Base-by-base conservation (phyloP, 1,140 invertebrate genomes). In the Cotesia chilonis region DNA sequence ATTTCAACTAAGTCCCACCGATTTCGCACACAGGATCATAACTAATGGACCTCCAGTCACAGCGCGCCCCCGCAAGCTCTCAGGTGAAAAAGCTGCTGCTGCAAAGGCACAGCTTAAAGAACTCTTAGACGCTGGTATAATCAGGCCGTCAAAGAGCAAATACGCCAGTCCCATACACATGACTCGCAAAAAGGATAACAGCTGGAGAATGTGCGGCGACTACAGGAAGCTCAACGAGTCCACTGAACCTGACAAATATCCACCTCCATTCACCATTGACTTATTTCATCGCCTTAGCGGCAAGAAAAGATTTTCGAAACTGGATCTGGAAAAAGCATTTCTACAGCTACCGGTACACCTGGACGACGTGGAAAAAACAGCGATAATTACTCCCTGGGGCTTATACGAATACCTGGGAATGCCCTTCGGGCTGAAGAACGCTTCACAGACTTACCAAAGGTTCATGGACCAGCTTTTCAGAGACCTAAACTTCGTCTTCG, bases 131-230 rank as follows among this genome's bases (percentile, higher is more conserved):
- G n/a, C 65, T n/a, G 77, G 76, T 20, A 76, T 82, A 9, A 75
- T 78, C 35, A 70, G 81, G 3, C 81, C 80, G 1, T 82, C 82
- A 2, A 78, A 59, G 10, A 84, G 83, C 67, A 72, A 82, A 12
- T 88, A 83, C 82, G 78, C 82, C 9, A 80, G 78, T 38, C 82
- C 83, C n/a, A 60, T 86, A n/a, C 81, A 87, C 65, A 76, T 88
- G 72, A 82, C 82, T 0, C 74, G 72, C 4, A 88, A 88, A 74
- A 76, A 77, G 64, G 75, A 77, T 63, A 83, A 81, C 0, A 72
- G 71, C 7, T 84, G 78, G 76, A 70, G 84, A 36, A 76, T 79
- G 2, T 82, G 80, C 70, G 82, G 84, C 0, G 85, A 88, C 69
- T 88, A 81, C 71, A 74, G 81, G 10, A 57, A 63, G 10, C 72